Percentiles rank a stretch among this genome's conserved stretches.
phyloP scores from a whole-genome alignment of 23 tunicate genomes.

The Trididemnum nubilum region DNA sequence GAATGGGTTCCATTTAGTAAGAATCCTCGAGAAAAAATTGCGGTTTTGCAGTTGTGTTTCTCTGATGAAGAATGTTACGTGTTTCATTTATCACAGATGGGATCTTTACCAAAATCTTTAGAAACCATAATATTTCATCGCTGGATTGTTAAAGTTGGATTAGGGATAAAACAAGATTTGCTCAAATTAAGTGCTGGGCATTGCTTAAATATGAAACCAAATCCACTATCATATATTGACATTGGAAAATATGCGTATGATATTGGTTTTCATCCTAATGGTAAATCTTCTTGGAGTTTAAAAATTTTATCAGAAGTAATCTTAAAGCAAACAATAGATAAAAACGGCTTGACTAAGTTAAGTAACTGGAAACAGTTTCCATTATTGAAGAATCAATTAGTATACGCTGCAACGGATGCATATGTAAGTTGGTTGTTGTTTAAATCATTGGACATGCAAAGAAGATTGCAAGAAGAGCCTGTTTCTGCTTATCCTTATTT shows the following conservation, averaged over 20 bases:
- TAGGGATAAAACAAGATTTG: constrained; percentile 59
- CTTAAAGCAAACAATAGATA: constrained; percentile 31
- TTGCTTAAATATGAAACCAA: not conserved
- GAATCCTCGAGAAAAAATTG: constrained; percentile 36
- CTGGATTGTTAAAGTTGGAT: constrained; percentile 69
- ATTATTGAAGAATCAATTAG: constrained; percentile 41
- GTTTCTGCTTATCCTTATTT: constrained; percentile 8
- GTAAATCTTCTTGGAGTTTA: constrained; percentile 61
- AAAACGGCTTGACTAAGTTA: constrained; percentile 27
- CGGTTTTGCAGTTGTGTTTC: constrained; percentile 66
- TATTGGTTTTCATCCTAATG: not conserved
- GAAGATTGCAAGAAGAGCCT: not conserved
- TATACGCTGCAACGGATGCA: constrained; percentile 89
- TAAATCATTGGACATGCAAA: constrained; percentile 1
- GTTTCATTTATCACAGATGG: constrained; percentile 77
- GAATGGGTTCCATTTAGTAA: constrained; percentile 65
- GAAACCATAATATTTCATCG: constrained; percentile 36
- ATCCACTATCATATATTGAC: constrained; percentile 34
- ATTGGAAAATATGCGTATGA: constrained; percentile 48
- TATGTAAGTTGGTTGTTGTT: constrained; percentile 64
- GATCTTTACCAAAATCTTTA: constrained; percentile 39
- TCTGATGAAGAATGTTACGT: constrained; percentile 38
- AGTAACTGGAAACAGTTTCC: constrained; percentile 77
- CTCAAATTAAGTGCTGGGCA: constrained; percentile 52
- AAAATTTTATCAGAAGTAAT: constrained; percentile 34